A percentile compares a stretch with the other conserved stretches of the same genome.
Evolutionary conservation across 2,888 invertebrate species (phyloP).

Genomic region (Mythimna lalbum): DNA sequence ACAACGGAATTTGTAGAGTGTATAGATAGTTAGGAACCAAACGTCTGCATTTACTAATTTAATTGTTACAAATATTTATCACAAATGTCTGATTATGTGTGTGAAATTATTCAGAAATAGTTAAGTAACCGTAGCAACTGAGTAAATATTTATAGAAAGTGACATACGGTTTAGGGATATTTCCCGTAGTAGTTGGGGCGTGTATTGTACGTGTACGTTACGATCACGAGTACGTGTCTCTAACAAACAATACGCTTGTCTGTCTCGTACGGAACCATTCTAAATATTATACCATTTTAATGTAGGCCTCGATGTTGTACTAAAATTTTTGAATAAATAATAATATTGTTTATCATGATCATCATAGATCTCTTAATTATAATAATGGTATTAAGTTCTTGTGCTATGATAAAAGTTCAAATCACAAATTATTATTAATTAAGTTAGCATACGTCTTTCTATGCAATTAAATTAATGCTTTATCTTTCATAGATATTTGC

Average conservation of each 20-base stretch:
- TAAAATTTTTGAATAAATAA: constrained; percentile 45
- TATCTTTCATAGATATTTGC: constrained; percentile 41
- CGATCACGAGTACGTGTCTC: constrained; percentile 8
- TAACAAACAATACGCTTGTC: constrained; percentile 26
- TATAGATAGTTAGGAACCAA: constrained; percentile 68
- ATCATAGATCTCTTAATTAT: constrained; percentile 60
- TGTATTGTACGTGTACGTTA: neutral
- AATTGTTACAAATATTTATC: constrained; percentile 66
- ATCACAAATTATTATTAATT: constrained; percentile 65
- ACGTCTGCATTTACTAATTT: constrained; percentile 77
- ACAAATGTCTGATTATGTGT: constrained; percentile 61
- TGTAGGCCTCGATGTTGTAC: constrained; percentile 49
- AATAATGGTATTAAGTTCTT: constrained; percentile 57
- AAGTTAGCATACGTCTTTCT: constrained; percentile 55
- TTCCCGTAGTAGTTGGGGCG: constrained; percentile 40
- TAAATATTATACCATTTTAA: constrained; percentile 31
- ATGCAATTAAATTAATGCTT: constrained; percentile 52
- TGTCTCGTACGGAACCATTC: constrained; percentile 17
- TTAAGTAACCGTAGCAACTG: constrained; percentile 46
- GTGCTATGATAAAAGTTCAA: constrained; percentile 70
- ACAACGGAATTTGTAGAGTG: constrained; percentile 65
- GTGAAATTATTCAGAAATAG: constrained; percentile 52
- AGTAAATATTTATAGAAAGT: constrained; percentile 34
- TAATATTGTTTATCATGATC: constrained; percentile 53
- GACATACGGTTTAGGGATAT: constrained; percentile 34